Evolutionary conservation across 1,140 invertebrate species (phyloP).

Genomic region (Pseudomyrmex dendroicus): DNA sequence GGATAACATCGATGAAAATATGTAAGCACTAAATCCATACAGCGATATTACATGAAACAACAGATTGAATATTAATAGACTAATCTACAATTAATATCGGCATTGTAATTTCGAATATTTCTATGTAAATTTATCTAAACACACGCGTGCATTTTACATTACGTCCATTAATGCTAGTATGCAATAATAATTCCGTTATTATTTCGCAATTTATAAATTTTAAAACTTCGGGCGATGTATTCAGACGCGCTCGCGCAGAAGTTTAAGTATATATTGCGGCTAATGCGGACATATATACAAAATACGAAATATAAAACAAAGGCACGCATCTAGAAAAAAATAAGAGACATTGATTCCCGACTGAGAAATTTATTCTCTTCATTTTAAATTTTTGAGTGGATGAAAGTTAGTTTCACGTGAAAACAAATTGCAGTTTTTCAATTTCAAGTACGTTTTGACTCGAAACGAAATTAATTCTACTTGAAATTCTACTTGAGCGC

Average conservation of each 20-base stretch:
- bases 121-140: neutral
- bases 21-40: neutral
- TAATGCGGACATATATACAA: no score
- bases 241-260: no score
- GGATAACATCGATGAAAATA: neutral
- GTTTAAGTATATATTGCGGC: no score
- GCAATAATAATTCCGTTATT: neutral
- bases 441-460: conserved; percentile 20
- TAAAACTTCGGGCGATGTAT: no score
- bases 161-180: no score
- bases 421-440: conserved; percentile 28
- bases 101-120: neutral
- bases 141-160: neutral
- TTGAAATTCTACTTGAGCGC: conserved; percentile 14
- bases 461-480: conserved; percentile 39
- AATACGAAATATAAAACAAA: neutral
- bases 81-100: no score
- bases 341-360: neutral
- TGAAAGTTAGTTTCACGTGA: conserved; percentile 20
- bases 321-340: no score
- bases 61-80: no score
- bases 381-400: conserved; percentile 6
- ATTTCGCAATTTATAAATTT: neutral
- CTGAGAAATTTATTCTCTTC: neutral
- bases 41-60: no score